Evolutionary conservation across 2,888 invertebrate genomes (phyloP).

Genomic region (Catocala fraxini): DNA sequence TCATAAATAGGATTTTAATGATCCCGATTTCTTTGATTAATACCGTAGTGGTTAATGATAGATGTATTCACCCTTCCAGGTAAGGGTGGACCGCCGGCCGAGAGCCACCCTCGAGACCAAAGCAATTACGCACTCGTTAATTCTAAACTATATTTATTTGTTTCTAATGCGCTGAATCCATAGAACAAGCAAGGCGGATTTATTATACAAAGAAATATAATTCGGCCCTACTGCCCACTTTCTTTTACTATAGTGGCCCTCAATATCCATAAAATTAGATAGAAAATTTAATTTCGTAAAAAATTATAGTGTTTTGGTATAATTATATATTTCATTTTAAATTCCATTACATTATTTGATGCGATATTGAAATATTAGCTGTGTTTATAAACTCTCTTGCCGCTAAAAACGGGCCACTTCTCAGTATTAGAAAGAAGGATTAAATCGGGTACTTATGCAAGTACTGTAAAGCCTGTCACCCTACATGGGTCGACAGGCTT

Average conservation of each 20-base stretch:
- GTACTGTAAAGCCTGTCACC: no score
- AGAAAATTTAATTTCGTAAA: no score
- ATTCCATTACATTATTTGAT: no score
- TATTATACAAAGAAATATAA: conserved; percentile 43
- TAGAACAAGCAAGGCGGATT: conserved; percentile 47
- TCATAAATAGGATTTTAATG: conserved; percentile 32
- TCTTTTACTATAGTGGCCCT: neutral
- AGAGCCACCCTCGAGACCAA: conserved; percentile 79
- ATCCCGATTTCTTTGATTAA: conserved; percentile 64
- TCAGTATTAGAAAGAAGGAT: no score
- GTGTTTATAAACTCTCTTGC: no score
- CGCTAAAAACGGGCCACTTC: no score
- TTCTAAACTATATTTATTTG: conserved; percentile 75
- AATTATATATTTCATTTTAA: no score
- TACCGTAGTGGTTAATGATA: conserved; percentile 69
- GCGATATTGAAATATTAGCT: no score
- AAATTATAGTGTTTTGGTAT: no score
- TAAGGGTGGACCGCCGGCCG: conserved; percentile 79
- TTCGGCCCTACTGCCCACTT: conserved; percentile 28
- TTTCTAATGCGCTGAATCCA: conserved; percentile 63
- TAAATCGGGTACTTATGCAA: no score
- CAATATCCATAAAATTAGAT: no score
- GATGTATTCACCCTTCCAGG: conserved; percentile 67
- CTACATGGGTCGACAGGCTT: no score
- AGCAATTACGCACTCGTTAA: conserved; percentile 85